Evolutionary conservation across 2,797 vertebrate genomes (phyloP).

Genomic region (Acipenser ruthenus): DNA sequence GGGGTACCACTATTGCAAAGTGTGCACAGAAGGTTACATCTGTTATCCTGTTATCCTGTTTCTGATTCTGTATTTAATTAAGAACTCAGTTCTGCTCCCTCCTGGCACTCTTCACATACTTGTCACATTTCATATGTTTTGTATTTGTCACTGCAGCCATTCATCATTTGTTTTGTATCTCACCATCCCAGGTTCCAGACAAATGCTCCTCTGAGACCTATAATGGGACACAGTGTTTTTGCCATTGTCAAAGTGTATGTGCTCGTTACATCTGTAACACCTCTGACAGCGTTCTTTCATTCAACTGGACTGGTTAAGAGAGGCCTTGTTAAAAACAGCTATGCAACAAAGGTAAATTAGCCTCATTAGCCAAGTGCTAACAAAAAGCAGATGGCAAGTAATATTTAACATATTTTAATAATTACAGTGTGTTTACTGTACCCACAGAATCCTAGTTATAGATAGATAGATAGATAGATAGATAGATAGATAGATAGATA

Average conservation of each 20-base stretch:
- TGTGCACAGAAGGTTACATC: no score
- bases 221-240: conserved; percentile 51
- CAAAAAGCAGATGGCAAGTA: not conserved
- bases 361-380: not conserved
- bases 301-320: conserved; percentile 61
- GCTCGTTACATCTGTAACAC: conserved; percentile 76
- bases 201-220: conserved; percentile 25
- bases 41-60: no score
- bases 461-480: no score
- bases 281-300: conserved; percentile 80
- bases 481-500: no score
- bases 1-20: no score
- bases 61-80: no score
- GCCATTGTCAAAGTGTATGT: conserved; percentile 76
- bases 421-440: not conserved
- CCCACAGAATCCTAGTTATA: no score
- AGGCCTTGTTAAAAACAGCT: conserved; percentile 54
- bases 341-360: conserved; percentile 63
- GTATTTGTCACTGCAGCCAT: no score
- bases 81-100: no score
- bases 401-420: not conserved
- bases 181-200: conserved; percentile 37
- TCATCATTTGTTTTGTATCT: no score
- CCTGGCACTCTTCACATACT: no score
- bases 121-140: no score